These are phyloP conservation scores for Acanthosepion lycidas DNA, from an alignment of 2,888 invertebrate genomes.

Conservation along the genomic window DNA sequence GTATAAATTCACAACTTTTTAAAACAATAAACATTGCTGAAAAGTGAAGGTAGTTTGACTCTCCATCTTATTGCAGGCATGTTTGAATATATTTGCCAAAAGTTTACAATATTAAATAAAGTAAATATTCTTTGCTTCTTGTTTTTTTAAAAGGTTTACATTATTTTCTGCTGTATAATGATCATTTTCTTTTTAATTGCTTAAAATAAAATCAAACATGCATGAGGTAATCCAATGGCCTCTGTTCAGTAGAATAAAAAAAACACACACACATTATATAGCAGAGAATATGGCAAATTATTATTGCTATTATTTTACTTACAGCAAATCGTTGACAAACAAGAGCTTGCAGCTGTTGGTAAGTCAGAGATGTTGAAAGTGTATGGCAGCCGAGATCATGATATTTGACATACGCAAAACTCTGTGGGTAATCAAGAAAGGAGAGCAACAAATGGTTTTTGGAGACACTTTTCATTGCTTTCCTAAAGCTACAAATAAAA, in stretches of 20 bases:
- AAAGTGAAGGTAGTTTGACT: no score
- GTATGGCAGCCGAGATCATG: neutral
- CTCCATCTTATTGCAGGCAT: no score
- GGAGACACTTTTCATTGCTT: neutral
- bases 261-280: no score
- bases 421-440: neutral
- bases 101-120: neutral
- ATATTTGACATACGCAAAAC: neutral
- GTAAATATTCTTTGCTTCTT: neutral
- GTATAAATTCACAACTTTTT: no score
- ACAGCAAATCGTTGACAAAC: slow-evolving; percentile 66
- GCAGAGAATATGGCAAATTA: no score
- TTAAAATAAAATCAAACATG: no score
- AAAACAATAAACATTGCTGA: no score
- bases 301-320: slow-evolving; percentile 52
- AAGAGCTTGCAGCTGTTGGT: slow-evolving; percentile 52
- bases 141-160: neutral
- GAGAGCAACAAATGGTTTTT: neutral
- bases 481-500: neutral
- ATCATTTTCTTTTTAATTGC: no score
- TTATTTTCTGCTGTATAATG: neutral
- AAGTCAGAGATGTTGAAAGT: slow-evolving; percentile 49
- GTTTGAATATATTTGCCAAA: no score
- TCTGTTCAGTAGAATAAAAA: no score
- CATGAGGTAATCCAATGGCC: no score